Evolutionary conservation across 2,797 vertebrate genomes (phyloP).

Genomic region (Hemitrygon akajei): DNA sequence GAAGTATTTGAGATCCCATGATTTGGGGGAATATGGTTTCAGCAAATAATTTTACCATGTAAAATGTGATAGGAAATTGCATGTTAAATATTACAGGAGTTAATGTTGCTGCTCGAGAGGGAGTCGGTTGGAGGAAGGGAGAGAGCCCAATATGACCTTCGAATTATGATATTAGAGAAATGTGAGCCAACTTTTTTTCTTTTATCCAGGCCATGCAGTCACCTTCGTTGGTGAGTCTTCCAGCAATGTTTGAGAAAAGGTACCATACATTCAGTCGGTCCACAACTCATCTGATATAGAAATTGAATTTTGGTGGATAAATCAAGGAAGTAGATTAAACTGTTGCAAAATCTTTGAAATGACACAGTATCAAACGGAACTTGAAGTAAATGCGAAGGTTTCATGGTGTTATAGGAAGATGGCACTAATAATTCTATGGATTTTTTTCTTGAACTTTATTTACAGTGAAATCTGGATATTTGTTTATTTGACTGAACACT

Average conservation of each 20-base stretch:
- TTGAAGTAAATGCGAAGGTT: not conserved
- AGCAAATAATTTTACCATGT: not conserved
- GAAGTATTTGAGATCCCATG: not conserved
- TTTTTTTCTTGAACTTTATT: not conserved
- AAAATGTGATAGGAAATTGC: not conserved
- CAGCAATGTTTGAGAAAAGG: constrained; percentile 81
- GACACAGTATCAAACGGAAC: not conserved
- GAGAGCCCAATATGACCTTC: not conserved
- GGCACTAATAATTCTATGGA: not conserved
- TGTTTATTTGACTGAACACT: not conserved
- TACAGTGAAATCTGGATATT: no score
- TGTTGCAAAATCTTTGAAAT: constrained; percentile 7
- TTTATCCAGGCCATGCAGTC: constrained; percentile 68
- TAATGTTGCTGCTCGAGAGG: no score
- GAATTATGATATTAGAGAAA: not conserved
- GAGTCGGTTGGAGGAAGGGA: no score
- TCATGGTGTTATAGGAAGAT: not conserved
- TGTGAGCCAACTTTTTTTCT: constrained; percentile 32
- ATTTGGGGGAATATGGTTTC: not conserved
- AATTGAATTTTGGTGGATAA: not conserved
- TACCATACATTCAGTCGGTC: constrained; percentile 90
- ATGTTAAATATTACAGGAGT: no score
- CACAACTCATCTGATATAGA: constrained; percentile 86
- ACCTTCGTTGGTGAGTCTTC: constrained; percentile 82
- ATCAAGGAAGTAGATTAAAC: not conserved